Percentiles rank a stretch among this genome's conserved stretches.
These are phyloP conservation scores for Hylia prasina DNA, from an alignment of 2,113 vertebrate genomes.

Conservation along the genomic window DNA sequence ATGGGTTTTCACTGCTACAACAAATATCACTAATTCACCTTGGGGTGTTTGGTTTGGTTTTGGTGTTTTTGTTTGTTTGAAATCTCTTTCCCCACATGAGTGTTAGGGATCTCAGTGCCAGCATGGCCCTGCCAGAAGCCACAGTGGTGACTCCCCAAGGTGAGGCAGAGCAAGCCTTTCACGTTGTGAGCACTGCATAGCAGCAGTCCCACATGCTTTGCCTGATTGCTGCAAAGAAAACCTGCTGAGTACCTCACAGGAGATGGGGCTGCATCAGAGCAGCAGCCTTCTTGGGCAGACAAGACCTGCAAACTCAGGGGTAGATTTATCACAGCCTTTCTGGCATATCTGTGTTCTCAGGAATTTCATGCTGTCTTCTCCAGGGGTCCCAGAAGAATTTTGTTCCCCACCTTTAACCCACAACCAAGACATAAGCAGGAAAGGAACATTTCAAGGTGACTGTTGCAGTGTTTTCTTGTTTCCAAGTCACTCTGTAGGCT, in stretches of 20 bases:
- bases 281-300: not conserved
- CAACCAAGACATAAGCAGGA: not conserved
- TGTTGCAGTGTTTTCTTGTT: not conserved
- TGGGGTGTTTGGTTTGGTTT: not conserved
- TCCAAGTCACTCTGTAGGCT: not conserved
- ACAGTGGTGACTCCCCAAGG: fast-evolving
- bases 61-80: not conserved
- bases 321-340: not conserved
- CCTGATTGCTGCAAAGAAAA: not conserved
- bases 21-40: fast-evolving
- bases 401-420: not conserved
- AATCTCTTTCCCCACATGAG: not conserved
- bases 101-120: fast-evolving
- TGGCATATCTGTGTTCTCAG: not conserved
- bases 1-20: not conserved
- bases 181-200: fast-evolving
- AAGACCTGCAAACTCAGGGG: not conserved
- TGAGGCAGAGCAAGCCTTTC: not conserved
- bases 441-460: not conserved
- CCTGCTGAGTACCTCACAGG: not conserved
- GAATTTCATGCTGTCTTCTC: not conserved
- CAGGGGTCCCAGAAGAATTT: not conserved
- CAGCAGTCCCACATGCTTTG: not conserved
- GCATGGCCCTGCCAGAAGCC: not conserved
- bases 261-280: not conserved